A percentile compares a stretch with the other conserved stretches of the same genome.
phyloP scores from a whole-genome alignment of 2,797 vertebrate genomes.

The Bradypodion pumilum region DNA sequence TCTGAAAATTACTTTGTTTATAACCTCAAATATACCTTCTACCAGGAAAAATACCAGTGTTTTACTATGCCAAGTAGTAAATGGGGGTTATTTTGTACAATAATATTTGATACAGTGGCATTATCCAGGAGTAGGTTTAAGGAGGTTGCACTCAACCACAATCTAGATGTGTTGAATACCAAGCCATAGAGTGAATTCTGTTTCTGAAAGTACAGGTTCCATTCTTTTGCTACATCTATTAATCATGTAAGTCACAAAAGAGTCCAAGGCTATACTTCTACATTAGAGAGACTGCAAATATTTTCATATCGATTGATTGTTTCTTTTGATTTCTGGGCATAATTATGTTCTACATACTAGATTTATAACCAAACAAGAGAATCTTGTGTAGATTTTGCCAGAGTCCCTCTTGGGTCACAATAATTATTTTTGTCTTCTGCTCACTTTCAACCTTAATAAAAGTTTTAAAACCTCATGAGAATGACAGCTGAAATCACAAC shows the following conservation, averaged over 20 bases:
- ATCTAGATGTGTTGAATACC: not conserved
- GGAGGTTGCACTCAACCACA: not conserved
- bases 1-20: not conserved
- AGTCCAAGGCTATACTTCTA: not conserved
- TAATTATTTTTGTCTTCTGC: not conserved
- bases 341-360: not conserved
- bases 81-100: slow-evolving; percentile 1
- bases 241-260: slow-evolving; percentile 8
- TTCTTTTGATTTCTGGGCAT: not conserved
- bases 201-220: slow-evolving; percentile 9
- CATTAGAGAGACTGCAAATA: not conserved
- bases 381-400: not conserved
- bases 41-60: not conserved
- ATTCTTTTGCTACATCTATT: slow-evolving; percentile 1
- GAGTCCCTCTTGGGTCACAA: not conserved
- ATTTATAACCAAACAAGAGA: not conserved
- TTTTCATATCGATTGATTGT: slow-evolving; percentile 11
- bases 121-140: not conserved
- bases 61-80: not conserved
- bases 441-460: not conserved
- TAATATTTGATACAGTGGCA: slow-evolving; percentile 15
- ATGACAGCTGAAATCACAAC: not conserved
- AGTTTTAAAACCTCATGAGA: not conserved
- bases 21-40: not conserved
- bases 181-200: slow-evolving; percentile 7